Evolutionary conservation across 2,888 invertebrate genomes (phyloP).

Genomic region (Geotrupes spiniger): DNA sequence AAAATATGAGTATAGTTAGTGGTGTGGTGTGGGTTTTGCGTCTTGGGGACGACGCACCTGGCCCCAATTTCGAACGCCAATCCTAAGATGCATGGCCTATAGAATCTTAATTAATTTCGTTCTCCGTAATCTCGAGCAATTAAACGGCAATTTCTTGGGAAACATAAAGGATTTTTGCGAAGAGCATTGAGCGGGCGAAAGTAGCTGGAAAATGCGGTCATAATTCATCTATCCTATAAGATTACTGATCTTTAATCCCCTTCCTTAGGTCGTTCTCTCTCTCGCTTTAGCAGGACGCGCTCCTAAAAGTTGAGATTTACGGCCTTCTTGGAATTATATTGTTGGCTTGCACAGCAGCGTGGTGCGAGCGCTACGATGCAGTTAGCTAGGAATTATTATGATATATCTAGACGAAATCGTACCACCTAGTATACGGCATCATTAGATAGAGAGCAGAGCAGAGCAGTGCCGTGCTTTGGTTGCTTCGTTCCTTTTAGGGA

Average conservation of each 20-base stretch:
- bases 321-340: slow-evolving; percentile 64
- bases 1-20: slow-evolving; percentile 43
- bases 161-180: slow-evolving; percentile 52
- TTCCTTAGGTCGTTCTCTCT: slow-evolving; percentile 56
- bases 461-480: slow-evolving; percentile 35
- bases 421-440: slow-evolving; percentile 45
- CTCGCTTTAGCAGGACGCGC: slow-evolving; percentile 46
- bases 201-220: slow-evolving; percentile 52
- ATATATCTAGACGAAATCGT: slow-evolving; percentile 54
- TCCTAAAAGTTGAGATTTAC: slow-evolving; percentile 72
- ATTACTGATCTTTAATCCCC: slow-evolving; percentile 76
- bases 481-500: slow-evolving; percentile 19
- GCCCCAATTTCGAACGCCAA: slow-evolving; percentile 33
- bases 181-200: slow-evolving; percentile 32
- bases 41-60: slow-evolving; percentile 38
- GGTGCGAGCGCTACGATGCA: slow-evolving; percentile 38
- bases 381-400: slow-evolving; percentile 55
- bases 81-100: slow-evolving; percentile 50
- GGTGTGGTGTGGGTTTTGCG: slow-evolving; percentile 18
- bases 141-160: slow-evolving; percentile 51
- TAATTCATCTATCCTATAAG: slow-evolving; percentile 69
- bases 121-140: slow-evolving; percentile 50
- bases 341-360: slow-evolving; percentile 50
- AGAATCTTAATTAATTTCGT: slow-evolving; percentile 53
- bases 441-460: slow-evolving; percentile 45